A percentile compares a stretch with the other conserved stretches of the same genome.
phyloP scores from a whole-genome alignment of 1,140 invertebrate genomes.

The Arctopsyche grandis region DNA sequence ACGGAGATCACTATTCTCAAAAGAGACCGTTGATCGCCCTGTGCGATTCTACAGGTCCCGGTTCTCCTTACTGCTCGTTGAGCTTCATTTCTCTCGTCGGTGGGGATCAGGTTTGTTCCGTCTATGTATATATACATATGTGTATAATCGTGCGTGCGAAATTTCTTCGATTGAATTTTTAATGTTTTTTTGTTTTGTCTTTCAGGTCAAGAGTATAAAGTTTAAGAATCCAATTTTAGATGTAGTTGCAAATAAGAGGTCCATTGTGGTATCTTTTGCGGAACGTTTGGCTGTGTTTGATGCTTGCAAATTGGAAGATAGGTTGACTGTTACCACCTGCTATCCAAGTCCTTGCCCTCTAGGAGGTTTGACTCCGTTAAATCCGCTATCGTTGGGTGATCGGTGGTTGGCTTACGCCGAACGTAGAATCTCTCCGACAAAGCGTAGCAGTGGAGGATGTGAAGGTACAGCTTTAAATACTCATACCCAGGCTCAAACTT shows the following conservation, averaged over 20 bases:
- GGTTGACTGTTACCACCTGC: conserved; percentile 88
- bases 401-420: conserved; percentile 87
- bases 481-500: conserved; percentile 51
- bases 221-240: conserved; percentile 92
- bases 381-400: conserved; percentile 90
- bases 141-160: background rate
- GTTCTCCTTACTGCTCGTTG: conserved; percentile 85
- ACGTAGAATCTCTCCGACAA: conserved; percentile 81
- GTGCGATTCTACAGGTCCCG: conserved; percentile 84
- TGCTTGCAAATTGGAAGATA: conserved; percentile 86
- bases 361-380: conserved; percentile 76
- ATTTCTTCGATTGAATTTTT: conserved; percentile 19
- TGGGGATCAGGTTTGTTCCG: conserved; percentile 80
- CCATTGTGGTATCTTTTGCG: conserved; percentile 86
- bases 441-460: conserved; percentile 88
- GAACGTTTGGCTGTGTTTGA: conserved; percentile 94
- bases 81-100: conserved; percentile 90
- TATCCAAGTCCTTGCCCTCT: conserved; percentile 78
- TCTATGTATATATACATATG: background rate
- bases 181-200: conserved; percentile 26
- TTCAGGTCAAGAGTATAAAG: conserved; percentile 84
- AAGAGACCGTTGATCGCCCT: conserved; percentile 89
- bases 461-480: too few species aligned
- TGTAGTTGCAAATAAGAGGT: conserved; percentile 84
- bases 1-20: conserved; percentile 74